Evolutionary conservation across 2,888 invertebrate species (phyloP).

Genomic region (Sepioteuthis lessoniana): DNA sequence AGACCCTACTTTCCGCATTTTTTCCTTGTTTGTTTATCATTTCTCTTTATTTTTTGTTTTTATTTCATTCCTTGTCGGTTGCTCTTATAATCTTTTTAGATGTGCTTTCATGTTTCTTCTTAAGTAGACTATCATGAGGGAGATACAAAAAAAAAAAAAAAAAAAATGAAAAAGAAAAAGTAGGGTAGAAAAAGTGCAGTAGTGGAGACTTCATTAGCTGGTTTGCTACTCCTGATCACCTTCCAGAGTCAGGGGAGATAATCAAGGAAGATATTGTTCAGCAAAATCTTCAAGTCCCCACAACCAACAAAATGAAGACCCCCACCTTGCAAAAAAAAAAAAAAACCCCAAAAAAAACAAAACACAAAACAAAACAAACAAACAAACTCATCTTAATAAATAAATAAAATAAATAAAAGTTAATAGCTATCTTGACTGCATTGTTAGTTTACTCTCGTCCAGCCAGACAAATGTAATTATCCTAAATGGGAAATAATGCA

Average conservation of each 20-base stretch:
- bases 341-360: too few relatives aligned
- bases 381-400: too few relatives aligned
- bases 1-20: not conserved
- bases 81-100: not conserved
- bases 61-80: not conserved
- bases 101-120: not conserved
- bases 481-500: too few relatives aligned
- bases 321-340: too few relatives aligned
- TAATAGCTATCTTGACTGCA: too few relatives aligned
- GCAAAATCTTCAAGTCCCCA: not conserved
- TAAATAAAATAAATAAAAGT: too few relatives aligned
- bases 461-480: too few relatives aligned
- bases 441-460: too few relatives aligned
- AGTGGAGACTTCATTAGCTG: not conserved
- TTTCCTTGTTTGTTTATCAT: not conserved
- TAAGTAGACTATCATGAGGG: not conserved
- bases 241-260: not conserved
- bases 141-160: not conserved
- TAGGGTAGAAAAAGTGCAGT: not conserved
- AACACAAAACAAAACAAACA: too few relatives aligned
- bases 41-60: not conserved
- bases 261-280: not conserved
- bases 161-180: not conserved
- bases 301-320: too few relatives aligned
- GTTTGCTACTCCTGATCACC: not conserved